Percentiles rank a stretch among this genome's conserved stretches.
Evolutionary conservation across 2,113 vertebrate genomes (phyloP).

Genomic region (Todiramphus chloris): DNA sequence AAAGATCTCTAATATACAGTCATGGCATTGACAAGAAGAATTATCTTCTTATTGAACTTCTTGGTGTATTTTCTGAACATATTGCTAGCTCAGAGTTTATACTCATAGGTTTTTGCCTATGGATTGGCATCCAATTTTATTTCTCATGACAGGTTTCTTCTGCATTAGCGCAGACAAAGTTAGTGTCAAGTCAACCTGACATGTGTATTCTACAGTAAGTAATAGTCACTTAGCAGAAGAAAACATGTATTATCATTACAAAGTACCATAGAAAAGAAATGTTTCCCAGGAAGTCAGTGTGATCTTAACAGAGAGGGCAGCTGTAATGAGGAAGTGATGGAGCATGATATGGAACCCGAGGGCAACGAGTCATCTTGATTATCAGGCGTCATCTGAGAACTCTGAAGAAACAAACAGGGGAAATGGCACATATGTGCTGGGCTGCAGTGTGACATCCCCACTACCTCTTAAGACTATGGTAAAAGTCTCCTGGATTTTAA

Average conservation of each 20-base stretch:
- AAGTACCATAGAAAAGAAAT: constrained; percentile 29
- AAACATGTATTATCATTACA: constrained; percentile 22
- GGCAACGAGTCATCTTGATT: constrained; percentile 34
- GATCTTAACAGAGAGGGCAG: constrained; percentile 15
- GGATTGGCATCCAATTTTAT: constrained; percentile 62
- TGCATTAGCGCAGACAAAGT: constrained; percentile 48
- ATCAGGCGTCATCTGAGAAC: not conserved
- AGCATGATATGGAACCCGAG: constrained; percentile 43
- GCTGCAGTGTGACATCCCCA: not conserved
- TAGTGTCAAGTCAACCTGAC: constrained; percentile 65
- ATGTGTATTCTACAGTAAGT: constrained; percentile 68
- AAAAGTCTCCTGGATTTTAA: not conserved
- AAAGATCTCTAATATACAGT: not conserved
- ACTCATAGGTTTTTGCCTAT: not conserved
- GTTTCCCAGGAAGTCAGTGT: constrained; percentile 20
- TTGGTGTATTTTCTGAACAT: constrained; percentile 11
- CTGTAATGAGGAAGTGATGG: constrained; percentile 40
- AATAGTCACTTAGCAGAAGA: constrained; percentile 63
- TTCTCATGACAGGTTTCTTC: constrained; percentile 69
- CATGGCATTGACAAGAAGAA: not conserved
- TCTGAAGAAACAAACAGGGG: not conserved
- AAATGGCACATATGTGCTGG: not conserved
- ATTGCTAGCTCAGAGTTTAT: constrained; percentile 43
- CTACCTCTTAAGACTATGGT: not conserved
- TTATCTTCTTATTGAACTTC: constrained; percentile 37